Evolutionary conservation across 2,797 vertebrate species (phyloP).

Genomic region (Vireo griseus): DNA sequence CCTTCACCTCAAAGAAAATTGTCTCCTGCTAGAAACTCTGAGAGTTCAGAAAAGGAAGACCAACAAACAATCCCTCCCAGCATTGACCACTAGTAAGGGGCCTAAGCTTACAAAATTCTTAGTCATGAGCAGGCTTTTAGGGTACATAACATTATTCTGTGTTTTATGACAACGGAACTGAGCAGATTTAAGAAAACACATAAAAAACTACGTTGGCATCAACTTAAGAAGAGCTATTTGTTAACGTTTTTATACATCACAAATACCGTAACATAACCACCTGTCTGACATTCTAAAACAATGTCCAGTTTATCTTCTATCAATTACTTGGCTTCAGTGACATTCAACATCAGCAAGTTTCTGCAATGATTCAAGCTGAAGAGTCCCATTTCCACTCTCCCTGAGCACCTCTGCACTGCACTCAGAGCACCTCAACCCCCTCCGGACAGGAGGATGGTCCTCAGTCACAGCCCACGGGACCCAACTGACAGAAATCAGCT

Average conservation of each 20-base stretch:
- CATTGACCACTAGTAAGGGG: background rate
- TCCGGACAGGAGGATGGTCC: background rate
- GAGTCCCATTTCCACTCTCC: background rate
- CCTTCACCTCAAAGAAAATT: background rate
- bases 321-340: background rate
- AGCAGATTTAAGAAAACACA: background rate
- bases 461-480: background rate
- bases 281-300: background rate
- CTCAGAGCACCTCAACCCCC: background rate
- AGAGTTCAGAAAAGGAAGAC: background rate
- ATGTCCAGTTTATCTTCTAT: background rate
- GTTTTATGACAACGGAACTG: background rate
- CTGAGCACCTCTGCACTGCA: background rate
- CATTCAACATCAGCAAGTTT: fast-evolving
- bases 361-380: background rate
- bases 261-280: background rate
- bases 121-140: background rate
- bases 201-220: background rate
- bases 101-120: background rate
- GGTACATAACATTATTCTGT: background rate
- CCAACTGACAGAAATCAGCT: background rate
- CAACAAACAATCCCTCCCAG: background rate
- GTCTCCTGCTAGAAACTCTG: background rate
- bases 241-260: background rate
- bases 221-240: background rate